phyloP scores from a whole-genome alignment of 2,888 invertebrate genomes.

The Elmis aenea region DNA sequence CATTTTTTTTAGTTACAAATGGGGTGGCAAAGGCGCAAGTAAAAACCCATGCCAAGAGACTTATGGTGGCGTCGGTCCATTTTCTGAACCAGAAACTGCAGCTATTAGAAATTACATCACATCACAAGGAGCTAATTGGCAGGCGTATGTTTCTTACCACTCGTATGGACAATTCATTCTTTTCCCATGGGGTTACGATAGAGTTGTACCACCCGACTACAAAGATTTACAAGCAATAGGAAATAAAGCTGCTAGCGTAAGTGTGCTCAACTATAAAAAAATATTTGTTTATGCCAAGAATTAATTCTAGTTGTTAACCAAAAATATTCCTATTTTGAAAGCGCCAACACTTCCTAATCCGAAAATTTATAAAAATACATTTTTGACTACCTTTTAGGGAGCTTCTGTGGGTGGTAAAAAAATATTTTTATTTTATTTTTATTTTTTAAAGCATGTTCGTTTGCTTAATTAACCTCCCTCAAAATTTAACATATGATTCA shows the following conservation, averaged over 20 bases:
- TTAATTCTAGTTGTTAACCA: no score
- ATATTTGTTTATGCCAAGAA: no score
- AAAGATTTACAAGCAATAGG: slow-evolving; percentile 66
- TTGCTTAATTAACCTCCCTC: no score
- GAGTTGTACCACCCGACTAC: slow-evolving; percentile 64
- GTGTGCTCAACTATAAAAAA: no score
- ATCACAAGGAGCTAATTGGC: slow-evolving; percentile 51
- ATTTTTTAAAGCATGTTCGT: no score
- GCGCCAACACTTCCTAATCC: no score
- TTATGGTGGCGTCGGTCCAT: slow-evolving; percentile 71
- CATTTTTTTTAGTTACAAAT: slow-evolving; percentile 74
- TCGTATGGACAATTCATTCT: slow-evolving; percentile 82
- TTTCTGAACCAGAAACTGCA: slow-evolving; percentile 82
- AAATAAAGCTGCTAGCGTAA: slow-evolving; percentile 62
- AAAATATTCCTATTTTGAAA: no score
- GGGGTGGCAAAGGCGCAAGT: slow-evolving; percentile 83
- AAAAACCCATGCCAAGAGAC: slow-evolving; percentile 77
- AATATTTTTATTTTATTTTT: no score
- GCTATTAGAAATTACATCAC: slow-evolving; percentile 56
- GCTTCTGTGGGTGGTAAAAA: no score
- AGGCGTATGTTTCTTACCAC: slow-evolving; percentile 74
- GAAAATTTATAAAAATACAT: no score
- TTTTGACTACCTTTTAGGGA: no score
- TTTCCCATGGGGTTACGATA: slow-evolving; percentile 83
- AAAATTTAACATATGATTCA: no score